A percentile compares a stretch with the other conserved stretches of the same genome.
These are phyloP conservation scores for Archocentrus centrarchus DNA, from an alignment of 2,113 vertebrate species.

Conservation along the genomic window DNA sequence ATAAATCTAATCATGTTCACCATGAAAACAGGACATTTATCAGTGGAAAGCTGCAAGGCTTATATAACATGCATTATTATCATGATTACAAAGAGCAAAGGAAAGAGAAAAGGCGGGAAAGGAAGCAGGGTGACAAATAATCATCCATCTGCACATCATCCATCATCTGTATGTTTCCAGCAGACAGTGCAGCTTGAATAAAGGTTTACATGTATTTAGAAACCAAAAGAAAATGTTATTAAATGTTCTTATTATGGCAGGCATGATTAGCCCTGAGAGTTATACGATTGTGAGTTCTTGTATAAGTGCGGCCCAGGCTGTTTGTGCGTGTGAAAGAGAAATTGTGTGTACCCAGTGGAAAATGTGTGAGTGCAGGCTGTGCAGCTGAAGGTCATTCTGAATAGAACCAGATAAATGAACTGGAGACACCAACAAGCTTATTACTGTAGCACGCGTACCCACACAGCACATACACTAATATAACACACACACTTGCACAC, in stretches of 20 bases:
- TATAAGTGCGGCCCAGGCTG: background rate
- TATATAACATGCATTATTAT: slow-evolving; percentile 14
- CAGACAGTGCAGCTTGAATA: background rate
- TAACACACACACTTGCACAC: background rate
- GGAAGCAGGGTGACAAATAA: slow-evolving; percentile 1
- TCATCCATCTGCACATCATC: background rate
- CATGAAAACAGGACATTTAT: slow-evolving; percentile 18
- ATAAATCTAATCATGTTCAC: slow-evolving; percentile 17
- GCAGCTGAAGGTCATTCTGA: slow-evolving; percentile 70
- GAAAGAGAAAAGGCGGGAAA: background rate
- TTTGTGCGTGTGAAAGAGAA: background rate
- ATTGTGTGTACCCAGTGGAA: slow-evolving; percentile 18
- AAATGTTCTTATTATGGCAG: background rate
- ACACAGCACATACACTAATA: slow-evolving; percentile 1
- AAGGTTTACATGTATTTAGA: slow-evolving; percentile 7
- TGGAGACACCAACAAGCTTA: slow-evolving; percentile 66
- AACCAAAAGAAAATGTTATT: slow-evolving; percentile 1
- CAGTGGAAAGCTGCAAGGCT: slow-evolving; percentile 12
- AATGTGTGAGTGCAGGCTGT: slow-evolving; percentile 36
- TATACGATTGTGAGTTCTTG: background rate
- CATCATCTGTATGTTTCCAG: slow-evolving; percentile 14
- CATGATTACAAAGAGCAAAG: slow-evolving; percentile 31
- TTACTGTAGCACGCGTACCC: slow-evolving; percentile 49
- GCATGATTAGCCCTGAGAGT: background rate
- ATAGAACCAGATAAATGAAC: slow-evolving; percentile 65